Evolutionary conservation across 2,113 vertebrate genomes (phyloP).

Genomic region (Neogobius melanostomus): DNA sequence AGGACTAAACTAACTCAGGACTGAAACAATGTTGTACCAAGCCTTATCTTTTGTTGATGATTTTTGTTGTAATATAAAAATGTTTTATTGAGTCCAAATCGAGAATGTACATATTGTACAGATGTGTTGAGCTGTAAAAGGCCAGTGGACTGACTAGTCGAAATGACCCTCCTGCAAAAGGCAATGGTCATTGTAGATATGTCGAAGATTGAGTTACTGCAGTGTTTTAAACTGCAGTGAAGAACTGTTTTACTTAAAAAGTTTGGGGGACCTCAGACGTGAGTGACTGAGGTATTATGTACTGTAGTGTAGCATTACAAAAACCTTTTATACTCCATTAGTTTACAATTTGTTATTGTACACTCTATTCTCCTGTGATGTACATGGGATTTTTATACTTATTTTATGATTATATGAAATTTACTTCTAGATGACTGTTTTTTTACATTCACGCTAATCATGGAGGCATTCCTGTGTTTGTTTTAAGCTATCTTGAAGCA

Average conservation of each 20-base stretch:
- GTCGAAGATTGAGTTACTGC: slow-evolving; percentile 39
- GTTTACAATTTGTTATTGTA: slow-evolving; percentile 14
- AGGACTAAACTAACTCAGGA: slow-evolving; percentile 39
- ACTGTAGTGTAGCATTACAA: slow-evolving; percentile 21
- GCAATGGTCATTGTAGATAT: slow-evolving; percentile 30
- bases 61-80: slow-evolving; percentile 13
- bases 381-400: slow-evolving; percentile 21
- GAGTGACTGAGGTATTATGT: slow-evolving; percentile 18
- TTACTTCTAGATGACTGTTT: slow-evolving; percentile 1
- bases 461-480: slow-evolving; percentile 19
- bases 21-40: slow-evolving; percentile 20
- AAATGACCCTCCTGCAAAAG: slow-evolving; percentile 17
- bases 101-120: slow-evolving; percentile 12
- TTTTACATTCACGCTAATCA: slow-evolving; percentile 24
- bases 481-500: not conserved
- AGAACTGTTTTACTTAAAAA: slow-evolving; percentile 39
- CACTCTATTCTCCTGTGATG: slow-evolving; percentile 17
- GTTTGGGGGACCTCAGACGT: slow-evolving; percentile 17
- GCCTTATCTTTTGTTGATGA: not conserved
- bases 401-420: slow-evolving; percentile 12
- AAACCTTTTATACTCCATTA: slow-evolving; percentile 10
- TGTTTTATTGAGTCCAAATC: not conserved
- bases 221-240: not conserved
- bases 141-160: slow-evolving; percentile 15
- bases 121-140: slow-evolving; percentile 25